phyloP scores from a whole-genome alignment of 2,888 invertebrate species.

The Sphinx pinastri region DNA sequence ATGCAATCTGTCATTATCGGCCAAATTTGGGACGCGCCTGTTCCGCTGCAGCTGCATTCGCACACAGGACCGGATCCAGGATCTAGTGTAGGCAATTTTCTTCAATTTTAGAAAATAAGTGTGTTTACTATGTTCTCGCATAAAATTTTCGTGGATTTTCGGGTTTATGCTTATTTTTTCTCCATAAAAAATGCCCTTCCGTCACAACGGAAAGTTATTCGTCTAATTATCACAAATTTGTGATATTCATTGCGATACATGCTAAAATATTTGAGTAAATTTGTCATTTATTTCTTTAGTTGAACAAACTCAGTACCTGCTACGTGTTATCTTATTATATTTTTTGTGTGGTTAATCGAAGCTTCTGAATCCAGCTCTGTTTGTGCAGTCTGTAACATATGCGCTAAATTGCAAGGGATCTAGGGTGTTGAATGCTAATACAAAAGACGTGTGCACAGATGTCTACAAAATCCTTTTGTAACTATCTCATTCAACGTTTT shows the following conservation, averaged over 20 bases:
- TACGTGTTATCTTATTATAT: too few relatives aligned
- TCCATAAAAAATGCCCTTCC: not conserved
- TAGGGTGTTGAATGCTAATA: slow-evolving; percentile 35
- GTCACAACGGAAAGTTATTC: too few relatives aligned
- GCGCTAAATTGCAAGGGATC: slow-evolving; percentile 37
- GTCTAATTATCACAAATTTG: too few relatives aligned
- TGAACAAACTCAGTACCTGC: too few relatives aligned
- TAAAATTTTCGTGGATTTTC: too few relatives aligned
- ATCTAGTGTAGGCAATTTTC: too few relatives aligned
- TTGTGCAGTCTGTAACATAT: slow-evolving; percentile 34
- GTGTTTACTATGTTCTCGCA: too few relatives aligned
- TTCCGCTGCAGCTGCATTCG: slow-evolving; percentile 65
- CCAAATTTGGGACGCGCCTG: slow-evolving; percentile 63
- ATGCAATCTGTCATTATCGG: slow-evolving; percentile 70
- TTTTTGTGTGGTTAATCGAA: not conserved
- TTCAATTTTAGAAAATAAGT: not conserved
- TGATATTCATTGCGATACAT: too few relatives aligned
- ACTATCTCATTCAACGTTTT: slow-evolving; percentile 4
- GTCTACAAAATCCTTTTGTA: not conserved
- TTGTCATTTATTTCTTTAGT: too few relatives aligned
- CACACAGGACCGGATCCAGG: not conserved
- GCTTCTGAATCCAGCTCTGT: slow-evolving; percentile 1
- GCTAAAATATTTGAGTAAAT: too few relatives aligned
- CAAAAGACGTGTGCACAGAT: slow-evolving; percentile 11
- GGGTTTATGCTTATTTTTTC: too few relatives aligned